Conservation (phyloP, 2,888 invertebrate species). For the Acanthosepion esculentum region DNA sequence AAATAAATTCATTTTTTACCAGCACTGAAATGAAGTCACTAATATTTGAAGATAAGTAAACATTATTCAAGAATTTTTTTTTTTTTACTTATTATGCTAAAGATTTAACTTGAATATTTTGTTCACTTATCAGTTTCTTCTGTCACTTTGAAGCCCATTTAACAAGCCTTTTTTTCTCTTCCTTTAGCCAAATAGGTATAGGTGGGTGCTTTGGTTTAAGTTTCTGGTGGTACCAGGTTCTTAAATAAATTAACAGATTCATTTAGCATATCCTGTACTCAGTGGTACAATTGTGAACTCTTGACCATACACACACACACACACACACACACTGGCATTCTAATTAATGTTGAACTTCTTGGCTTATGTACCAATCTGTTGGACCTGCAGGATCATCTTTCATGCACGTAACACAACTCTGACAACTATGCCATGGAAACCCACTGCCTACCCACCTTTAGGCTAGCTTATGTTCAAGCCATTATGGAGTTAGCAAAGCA, state of each 20-base stretch:
- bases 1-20: no score
- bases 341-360: not conserved
- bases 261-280: not conserved
- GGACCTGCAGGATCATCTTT: not conserved
- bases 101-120: not conserved
- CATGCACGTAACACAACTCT: not conserved
- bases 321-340: not conserved
- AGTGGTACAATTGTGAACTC: not conserved
- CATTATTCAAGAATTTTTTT: no score
- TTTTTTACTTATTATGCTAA: no score
- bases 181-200: not conserved
- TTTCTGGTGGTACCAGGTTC: not conserved
- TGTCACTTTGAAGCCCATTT: no score
- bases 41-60: no score
- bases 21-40: no score
- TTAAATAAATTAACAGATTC: not conserved
- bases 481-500: not conserved
- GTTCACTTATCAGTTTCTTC: not conserved
- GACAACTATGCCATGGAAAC: not conserved
- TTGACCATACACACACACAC: not conserved
- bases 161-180: no score
- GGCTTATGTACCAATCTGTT: not conserved
- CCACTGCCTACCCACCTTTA: not conserved
- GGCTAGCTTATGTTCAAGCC: not conserved
- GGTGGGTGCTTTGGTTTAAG: not conserved